Base-by-base conservation (phyloP, 2,888 invertebrate genomes). In the Calliopum simillimum region DNA sequence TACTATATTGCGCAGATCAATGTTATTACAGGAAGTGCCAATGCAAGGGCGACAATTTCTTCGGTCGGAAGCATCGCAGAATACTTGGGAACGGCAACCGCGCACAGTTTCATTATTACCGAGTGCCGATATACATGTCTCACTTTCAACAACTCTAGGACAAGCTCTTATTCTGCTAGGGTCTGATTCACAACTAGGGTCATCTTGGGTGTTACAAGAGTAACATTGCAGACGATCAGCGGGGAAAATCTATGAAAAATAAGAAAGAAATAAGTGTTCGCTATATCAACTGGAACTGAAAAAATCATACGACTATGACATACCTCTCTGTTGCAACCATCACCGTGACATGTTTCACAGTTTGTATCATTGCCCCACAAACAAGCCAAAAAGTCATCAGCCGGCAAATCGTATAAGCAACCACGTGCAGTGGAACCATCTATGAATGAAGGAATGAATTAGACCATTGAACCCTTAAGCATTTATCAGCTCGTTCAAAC, bases 301-400 rank as follows among this genome's bases (percentile, higher is more conserved):
- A 16, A 49, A 49, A 49, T 49, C 5, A n/a, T n/a, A n/a, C n/a
- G n/a, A 59, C 6, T 12, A 13, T 14, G 11, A 23, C 62, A 69
- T 71, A 84, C 84, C 78, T 79, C 76, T 14, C 79, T 78, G 71
- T 85, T 85, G 68, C 84, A 85, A 14, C 80, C 82, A 71, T 79
- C 72, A 12, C 74, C 71, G 16, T 56, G 21, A 53, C 85, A 84
- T 1, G 78, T 21, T 0, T 74, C 58, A 51, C 85, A 84, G 46
- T 80, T 79, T 0, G 71, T 68, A 64, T 79, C 79, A 11, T 55
- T 79, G 16, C 80, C 82, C 44, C 81, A 66, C 1, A 84, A 70
- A 65, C 84, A 85, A 49, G 49, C 72, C 6, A 74, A 78, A 58
- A 84, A 85, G 0, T 78, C 74, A 2, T 75, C 23, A 25, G 74